Percentiles rank a stretch among this genome's conserved stretches.
Conservation (phyloP, 2,888 invertebrate species). For the Camponotus fellah region DNA sequence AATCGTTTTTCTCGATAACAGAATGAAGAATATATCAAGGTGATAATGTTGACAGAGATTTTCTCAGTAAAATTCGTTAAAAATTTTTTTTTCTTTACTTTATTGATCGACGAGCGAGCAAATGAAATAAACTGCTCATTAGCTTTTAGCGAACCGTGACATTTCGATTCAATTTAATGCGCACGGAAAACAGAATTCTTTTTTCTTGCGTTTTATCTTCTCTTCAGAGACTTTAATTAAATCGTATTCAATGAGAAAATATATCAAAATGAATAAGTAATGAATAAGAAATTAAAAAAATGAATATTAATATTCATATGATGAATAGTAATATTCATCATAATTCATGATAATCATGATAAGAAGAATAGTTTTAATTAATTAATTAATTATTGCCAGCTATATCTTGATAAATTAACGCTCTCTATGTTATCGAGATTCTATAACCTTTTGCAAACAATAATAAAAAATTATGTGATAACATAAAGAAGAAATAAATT, state of each 20-base stretch:
- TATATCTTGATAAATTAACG: neutral
- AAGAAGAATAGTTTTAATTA: neutral
- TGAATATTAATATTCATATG: neutral
- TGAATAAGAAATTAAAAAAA: neutral
- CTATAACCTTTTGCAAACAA: neutral
- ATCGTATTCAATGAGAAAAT: conserved; percentile 21
- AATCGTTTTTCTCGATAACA: neutral
- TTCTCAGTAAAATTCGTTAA: conserved; percentile 56
- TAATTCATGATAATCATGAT: neutral
- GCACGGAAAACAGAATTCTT: conserved; percentile 38
- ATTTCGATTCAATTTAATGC: conserved; percentile 53
- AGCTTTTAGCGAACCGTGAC: conserved; percentile 54
- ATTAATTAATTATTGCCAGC: neutral
- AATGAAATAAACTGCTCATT: conserved; percentile 63
- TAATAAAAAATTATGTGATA: conserved; percentile 27
- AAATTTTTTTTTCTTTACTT: conserved; percentile 49
- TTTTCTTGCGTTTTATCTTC: neutral
- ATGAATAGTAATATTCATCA: neutral
- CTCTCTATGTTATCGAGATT: neutral
- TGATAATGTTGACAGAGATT: neutral
- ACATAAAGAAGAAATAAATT: conserved; percentile 5
- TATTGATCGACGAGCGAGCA: conserved; percentile 23
- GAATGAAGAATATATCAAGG: neutral
- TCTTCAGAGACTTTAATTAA: neutral
- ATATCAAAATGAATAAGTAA: neutral